Evolutionary conservation across 2,888 invertebrate species (phyloP).

Genomic region (Asteroscopus sphinx): DNA sequence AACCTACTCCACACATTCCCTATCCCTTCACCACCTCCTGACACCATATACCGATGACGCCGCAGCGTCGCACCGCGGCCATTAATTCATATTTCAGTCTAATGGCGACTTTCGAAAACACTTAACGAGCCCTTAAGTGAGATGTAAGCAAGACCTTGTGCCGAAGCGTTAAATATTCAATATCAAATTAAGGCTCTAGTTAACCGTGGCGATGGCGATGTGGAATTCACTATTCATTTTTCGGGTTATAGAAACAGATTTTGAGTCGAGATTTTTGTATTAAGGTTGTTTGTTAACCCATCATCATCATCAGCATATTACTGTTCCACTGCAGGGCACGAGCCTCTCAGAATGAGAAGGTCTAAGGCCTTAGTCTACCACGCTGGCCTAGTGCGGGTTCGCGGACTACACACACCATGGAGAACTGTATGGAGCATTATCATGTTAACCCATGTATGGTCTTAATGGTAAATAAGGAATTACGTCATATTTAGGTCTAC

Average conservation of each 20-base stretch:
- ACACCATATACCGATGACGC: conserved; percentile 77
- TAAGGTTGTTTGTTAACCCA: no score
- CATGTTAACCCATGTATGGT: no score
- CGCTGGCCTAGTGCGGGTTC: no score
- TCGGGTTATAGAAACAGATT: background rate
- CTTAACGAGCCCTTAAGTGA: conserved; percentile 81
- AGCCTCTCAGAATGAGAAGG: no score
- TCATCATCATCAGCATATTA: no score
- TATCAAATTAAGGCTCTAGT: conserved; percentile 49
- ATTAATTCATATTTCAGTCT: conserved; percentile 88
- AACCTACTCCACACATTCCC: conserved; percentile 31
- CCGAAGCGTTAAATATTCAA: conserved; percentile 67
- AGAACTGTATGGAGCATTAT: no score
- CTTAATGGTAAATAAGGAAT: no score
- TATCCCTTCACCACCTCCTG: conserved; percentile 62
- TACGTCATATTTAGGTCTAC: no score
- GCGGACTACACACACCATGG: no score
- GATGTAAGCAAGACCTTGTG: conserved; percentile 71
- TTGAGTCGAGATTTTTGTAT: no score
- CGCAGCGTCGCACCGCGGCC: conserved; percentile 73
- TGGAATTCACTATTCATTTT: conserved; percentile 8
- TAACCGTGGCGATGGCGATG: conserved; percentile 17
- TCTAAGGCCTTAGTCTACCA: no score
- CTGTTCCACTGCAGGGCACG: no score
- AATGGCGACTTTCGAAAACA: conserved; percentile 85